These are phyloP conservation scores for Larimichthys polyactis DNA, from an alignment of 2,113 vertebrate species.

Conservation along the genomic window DNA sequence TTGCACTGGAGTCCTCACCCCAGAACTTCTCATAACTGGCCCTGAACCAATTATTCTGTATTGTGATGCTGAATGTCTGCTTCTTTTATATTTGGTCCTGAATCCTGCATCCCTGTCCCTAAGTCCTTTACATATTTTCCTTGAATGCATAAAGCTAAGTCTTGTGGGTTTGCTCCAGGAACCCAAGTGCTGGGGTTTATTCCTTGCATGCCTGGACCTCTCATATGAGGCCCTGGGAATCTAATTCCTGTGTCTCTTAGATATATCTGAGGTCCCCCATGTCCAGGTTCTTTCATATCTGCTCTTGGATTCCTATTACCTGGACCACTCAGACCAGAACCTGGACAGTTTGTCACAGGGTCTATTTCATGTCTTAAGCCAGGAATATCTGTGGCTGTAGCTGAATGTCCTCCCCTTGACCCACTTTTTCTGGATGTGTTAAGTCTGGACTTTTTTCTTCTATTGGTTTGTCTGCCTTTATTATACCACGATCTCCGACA, in stretches of 20 bases:
- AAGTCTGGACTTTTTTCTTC: background rate
- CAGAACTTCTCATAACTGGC: background rate
- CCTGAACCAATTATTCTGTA: slow-evolving; percentile 4
- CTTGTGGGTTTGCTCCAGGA: slow-evolving; percentile 14
- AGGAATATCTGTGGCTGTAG: background rate
- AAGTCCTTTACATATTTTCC: background rate
- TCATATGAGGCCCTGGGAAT: slow-evolving; percentile 13
- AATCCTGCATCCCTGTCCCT: background rate
- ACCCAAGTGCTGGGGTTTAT: slow-evolving; percentile 1
- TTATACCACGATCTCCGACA: slow-evolving; percentile 18
- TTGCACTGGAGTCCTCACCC: slow-evolving; percentile 1
- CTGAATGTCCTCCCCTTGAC: slow-evolving; percentile 23
- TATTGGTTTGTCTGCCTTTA: background rate
- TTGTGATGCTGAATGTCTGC: slow-evolving; percentile 3
- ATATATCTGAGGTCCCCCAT: background rate
- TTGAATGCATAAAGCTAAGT: background rate
- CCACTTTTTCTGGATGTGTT: slow-evolving; percentile 2
- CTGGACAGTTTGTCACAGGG: background rate
- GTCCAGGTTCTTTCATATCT: slow-evolving; percentile 16
- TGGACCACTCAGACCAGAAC: background rate
- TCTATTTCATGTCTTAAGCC: slow-evolving; percentile 4
- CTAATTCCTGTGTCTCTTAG: slow-evolving; percentile 3
- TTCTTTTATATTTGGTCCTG: background rate
- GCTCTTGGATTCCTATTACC: background rate
- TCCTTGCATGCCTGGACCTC: slow-evolving; percentile 7